Conservation (phyloP, 2,797 vertebrate species). For the Hyperoplus lanceolatus region DNA sequence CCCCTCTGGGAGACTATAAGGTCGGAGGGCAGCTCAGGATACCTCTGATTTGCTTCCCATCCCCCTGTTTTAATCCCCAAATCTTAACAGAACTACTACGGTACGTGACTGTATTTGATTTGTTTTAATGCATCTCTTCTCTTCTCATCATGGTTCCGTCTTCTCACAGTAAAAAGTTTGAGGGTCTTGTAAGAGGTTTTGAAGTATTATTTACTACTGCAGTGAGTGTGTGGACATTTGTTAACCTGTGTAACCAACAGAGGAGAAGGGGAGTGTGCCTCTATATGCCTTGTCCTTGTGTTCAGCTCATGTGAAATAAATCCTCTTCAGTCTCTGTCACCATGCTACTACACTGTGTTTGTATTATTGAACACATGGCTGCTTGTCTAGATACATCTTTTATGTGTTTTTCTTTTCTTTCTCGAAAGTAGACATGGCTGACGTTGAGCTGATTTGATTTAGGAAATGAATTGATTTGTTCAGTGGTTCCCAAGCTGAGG, state of each 20-base stretch:
- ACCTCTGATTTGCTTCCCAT: slow-evolving; percentile 51
- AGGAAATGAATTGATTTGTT: neutral
- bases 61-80: slow-evolving; percentile 20
- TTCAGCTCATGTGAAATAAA: slow-evolving; percentile 20
- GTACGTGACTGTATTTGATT: neutral
- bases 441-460: neutral
- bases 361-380: slow-evolving; percentile 13
- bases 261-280: slow-evolving; percentile 47
- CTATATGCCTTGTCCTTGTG: slow-evolving; percentile 66
- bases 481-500: neutral
- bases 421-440: neutral
- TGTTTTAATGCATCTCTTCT: neutral
- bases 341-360: neutral
- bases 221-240: slow-evolving; percentile 40
- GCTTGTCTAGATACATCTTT: neutral
- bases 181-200: slow-evolving; percentile 33
- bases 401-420: neutral
- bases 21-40: slow-evolving; percentile 59
- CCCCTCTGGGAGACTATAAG: slow-evolving; percentile 33
- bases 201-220: slow-evolving; percentile 49
- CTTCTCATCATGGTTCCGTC: neutral
- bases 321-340: slow-evolving; percentile 22
- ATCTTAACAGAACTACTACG: slow-evolving; percentile 1
- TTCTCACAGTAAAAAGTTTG: neutral
- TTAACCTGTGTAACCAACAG: slow-evolving; percentile 71